Percentiles rank a stretch among this genome's conserved stretches.
These are phyloP conservation scores for Morone saxatilis DNA, from an alignment of 2,113 vertebrate species.

Conservation along the genomic window DNA sequence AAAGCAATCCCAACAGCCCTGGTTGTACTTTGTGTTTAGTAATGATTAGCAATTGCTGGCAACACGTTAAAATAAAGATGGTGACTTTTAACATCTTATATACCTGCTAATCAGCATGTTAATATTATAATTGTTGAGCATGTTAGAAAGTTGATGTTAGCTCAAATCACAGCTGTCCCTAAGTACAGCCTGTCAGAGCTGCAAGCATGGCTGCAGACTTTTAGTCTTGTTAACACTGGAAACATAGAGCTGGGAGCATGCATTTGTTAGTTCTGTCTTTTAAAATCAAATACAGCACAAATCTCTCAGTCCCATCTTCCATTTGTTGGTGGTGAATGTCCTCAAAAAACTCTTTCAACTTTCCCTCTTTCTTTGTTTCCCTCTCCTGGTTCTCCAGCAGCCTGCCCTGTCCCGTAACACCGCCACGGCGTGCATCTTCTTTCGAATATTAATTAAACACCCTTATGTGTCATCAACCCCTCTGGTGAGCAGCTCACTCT, in stretches of 20 bases:
- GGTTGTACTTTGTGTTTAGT: too few species aligned
- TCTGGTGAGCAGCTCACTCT: constrained; percentile 64
- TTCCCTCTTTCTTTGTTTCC: not conserved
- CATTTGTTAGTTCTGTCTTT: not conserved
- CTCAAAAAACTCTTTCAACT: not conserved
- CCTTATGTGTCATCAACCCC: constrained; percentile 65
- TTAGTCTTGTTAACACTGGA: not conserved
- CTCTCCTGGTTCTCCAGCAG: constrained; percentile 27
- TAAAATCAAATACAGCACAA: not conserved
- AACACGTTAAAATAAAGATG: too few species aligned
- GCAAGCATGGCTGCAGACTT: not conserved
- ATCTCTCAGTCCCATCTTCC: not conserved
- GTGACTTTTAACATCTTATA: too few species aligned
- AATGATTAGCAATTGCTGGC: too few species aligned
- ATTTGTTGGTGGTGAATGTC: not conserved
- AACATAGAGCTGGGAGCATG: not conserved
- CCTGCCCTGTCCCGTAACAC: constrained; percentile 26
- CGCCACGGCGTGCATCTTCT: constrained; percentile 38
- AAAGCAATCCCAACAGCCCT: too few species aligned
- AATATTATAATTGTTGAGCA: too few species aligned
- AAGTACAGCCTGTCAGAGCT: not conserved
- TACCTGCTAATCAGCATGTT: too few species aligned
- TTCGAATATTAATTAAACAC: constrained; percentile 73
- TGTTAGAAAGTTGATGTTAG: not conserved
- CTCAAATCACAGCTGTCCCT: not conserved